Conservation (phyloP, 2,797 vertebrate species). For the Diplodus sargus region DNA sequence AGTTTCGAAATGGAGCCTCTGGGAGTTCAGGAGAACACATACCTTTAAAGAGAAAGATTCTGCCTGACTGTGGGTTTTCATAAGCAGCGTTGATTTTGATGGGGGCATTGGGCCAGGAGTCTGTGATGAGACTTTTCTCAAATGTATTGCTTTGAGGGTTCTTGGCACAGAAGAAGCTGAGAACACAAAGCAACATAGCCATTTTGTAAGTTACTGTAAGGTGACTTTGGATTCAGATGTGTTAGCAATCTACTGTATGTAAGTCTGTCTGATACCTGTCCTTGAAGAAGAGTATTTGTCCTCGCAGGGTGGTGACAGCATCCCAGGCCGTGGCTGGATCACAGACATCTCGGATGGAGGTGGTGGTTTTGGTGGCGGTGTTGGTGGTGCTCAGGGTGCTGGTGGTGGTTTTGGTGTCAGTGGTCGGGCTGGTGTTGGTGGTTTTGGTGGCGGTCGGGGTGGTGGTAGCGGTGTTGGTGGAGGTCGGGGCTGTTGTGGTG, state of each 20-base stretch:
- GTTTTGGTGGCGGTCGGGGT: too few relatives aligned
- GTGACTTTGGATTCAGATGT: not conserved
- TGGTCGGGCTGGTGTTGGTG: too few relatives aligned
- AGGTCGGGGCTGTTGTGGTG: slow-evolving; percentile 64
- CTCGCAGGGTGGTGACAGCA: slow-evolving; percentile 85
- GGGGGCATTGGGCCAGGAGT: slow-evolving; percentile 87
- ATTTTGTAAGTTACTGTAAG: not conserved
- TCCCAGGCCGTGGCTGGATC: slow-evolving; percentile 83
- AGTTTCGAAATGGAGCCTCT: not conserved
- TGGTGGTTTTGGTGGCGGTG: too few relatives aligned
- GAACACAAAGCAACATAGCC: slow-evolving; percentile 55
- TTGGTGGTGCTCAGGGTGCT: too few relatives aligned
- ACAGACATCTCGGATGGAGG: slow-evolving; percentile 81
- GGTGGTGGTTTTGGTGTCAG: too few relatives aligned
- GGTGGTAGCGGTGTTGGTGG: too few relatives aligned
- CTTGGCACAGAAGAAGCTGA: slow-evolving; percentile 89
- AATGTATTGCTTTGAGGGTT: slow-evolving; percentile 69
- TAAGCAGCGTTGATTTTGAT: slow-evolving; percentile 87
- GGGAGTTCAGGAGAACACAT: not conserved
- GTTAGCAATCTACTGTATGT: not conserved
- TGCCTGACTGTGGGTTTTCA: slow-evolving; percentile 83
- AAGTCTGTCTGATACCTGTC: slow-evolving; percentile 81
- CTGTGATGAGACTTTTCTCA: slow-evolving; percentile 84
- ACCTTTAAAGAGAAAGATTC: slow-evolving; percentile 90
- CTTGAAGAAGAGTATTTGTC: slow-evolving; percentile 90